Evolutionary conservation across 2,888 invertebrate species (phyloP), one percentile per base, ranked within the genome.

Genomic region (Microplitis manilae): DNA sequence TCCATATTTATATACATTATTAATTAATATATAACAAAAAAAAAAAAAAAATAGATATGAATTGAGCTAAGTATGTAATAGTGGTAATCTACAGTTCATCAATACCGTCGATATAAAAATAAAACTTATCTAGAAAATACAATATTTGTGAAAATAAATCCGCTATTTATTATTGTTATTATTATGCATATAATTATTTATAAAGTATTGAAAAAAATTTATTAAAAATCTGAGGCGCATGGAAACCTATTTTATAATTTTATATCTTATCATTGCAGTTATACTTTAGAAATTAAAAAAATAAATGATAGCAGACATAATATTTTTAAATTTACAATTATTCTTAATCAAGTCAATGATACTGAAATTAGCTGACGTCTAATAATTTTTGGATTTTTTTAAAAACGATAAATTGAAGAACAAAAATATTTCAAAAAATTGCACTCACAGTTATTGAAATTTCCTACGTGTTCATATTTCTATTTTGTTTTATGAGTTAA

Each of bases 51-150:
- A 77, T 70, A 71, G 78, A 68, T 68, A 73, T 65, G n/a, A 7
- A n/a, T 17, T 30, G 73, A 65, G 41, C 17, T 40, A 15, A 15
- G 38, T 30, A 30, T 30, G 4, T 30, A 62, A 60, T 7, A 70
- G 50, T 50, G 50, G 8, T 71, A 70, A 13, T 60, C 7, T 72
- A 15, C n/a, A 15, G 17, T 64, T 60, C 15, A 6, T 9, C 15
- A n/a, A 17, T 9, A 41, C 62, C 9, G n/a, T 65, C 50, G 50
- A 77, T 81, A 81, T 72, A 81, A 79, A 81, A 79, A 81, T 81
- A 81, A 81, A 50, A 81, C 67, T 75, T 77, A 78, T 79, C 59
- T 78, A 81, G 76, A 78, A 60, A 59, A 75, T 73, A 69, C 75
- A 76, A 71, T 74, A 77, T 71, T 65, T 67, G 64, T 78, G 76